Conservation (phyloP, 2,113 vertebrate genomes). For the Malurus cyaneus region DNA sequence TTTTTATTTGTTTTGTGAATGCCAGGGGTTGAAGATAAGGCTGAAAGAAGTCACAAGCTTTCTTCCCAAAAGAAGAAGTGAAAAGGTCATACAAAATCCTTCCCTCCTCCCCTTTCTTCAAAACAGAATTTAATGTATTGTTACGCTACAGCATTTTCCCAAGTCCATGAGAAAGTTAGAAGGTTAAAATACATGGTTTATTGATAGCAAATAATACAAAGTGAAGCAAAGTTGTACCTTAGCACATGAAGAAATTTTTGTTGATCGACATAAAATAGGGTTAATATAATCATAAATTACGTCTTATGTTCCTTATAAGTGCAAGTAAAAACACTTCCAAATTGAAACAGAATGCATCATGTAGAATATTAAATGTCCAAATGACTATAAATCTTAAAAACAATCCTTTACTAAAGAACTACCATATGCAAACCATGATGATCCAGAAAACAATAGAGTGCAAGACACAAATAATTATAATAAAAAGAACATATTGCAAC, state of each 20-base stretch:
- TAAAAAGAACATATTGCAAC: conserved; percentile 11
- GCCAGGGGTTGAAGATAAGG: background rate
- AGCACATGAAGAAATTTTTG: background rate
- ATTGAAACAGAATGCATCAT: background rate
- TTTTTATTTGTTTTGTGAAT: background rate
- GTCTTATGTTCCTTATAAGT: background rate
- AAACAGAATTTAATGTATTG: background rate
- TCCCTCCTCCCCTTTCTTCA: background rate
- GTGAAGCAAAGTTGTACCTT: background rate
- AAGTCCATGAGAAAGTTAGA: background rate
- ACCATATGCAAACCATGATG: background rate
- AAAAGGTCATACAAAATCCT: background rate
- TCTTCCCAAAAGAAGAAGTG: background rate
- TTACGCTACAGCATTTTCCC: background rate
- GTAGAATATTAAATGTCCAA: conserved; percentile 5
- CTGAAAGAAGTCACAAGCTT: background rate
- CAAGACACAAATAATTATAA: conserved; percentile 8
- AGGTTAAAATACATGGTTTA: background rate
- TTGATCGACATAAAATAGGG: background rate
- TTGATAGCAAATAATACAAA: background rate
- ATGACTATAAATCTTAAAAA: conserved; percentile 6
- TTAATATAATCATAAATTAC: background rate
- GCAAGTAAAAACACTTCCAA: background rate
- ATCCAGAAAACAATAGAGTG: background rate
- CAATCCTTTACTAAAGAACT: background rate